phyloP scores from a whole-genome alignment of 2,113 vertebrate genomes.

The Dipodomys stephensi region DNA sequence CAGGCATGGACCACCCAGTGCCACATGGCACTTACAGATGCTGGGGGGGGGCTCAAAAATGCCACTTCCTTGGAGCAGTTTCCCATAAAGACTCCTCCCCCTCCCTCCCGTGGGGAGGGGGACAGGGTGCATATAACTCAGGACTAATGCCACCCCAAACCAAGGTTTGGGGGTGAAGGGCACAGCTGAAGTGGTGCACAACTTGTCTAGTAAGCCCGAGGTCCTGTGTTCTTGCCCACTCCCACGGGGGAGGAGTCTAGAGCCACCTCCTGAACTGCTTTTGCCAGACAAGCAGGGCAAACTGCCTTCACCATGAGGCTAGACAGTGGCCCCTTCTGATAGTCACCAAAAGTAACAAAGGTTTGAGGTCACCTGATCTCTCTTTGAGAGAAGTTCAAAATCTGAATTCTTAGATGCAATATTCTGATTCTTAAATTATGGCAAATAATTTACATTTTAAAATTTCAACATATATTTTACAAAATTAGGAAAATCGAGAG shows the following conservation, averaged over 20 bases:
- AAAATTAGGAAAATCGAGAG: too few species aligned
- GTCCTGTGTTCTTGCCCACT: neutral
- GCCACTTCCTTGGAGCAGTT: neutral
- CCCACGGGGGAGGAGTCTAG: neutral
- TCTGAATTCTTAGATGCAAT: neutral
- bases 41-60: neutral
- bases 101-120: too few species aligned
- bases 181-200: too few species aligned
- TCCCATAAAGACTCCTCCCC: neutral
- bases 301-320: neutral
- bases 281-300: constrained; percentile 22
- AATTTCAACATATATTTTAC: neutral
- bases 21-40: neutral
- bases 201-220: too few species aligned
- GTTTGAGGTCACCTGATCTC: neutral
- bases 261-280: neutral
- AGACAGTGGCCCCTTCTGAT: neutral
- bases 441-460: neutral
- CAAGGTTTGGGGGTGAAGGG: too few species aligned
- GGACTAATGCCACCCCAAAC: too few species aligned
- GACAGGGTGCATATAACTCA: neutral
- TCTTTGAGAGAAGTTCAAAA: neutral
- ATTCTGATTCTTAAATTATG: constrained; percentile 46
- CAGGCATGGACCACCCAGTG: neutral
- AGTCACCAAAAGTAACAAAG: neutral